These are phyloP conservation scores for Ypsolopha scabrella DNA, from an alignment of 2,888 invertebrate genomes.

Conservation along the genomic window DNA sequence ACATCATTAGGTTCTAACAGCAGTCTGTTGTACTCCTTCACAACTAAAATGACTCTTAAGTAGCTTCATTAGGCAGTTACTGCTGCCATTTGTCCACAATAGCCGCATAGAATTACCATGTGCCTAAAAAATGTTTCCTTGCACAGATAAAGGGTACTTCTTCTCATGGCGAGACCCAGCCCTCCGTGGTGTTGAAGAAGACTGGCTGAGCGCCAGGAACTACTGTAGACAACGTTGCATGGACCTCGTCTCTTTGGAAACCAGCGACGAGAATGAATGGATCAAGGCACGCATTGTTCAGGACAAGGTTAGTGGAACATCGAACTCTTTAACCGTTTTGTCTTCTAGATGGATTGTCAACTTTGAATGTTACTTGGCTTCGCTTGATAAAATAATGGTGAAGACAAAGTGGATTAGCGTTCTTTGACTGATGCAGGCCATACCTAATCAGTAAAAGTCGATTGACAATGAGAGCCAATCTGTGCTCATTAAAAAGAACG, in stretches of 20 bases:
- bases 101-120: no score
- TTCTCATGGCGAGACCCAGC: constrained; percentile 88
- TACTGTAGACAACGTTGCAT: constrained; percentile 90
- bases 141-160: constrained; percentile 81
- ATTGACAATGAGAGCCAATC: no score
- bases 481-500: no score
- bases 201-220: constrained; percentile 88
- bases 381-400: no score
- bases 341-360: neutral
- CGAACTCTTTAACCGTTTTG: neutral
- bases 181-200: constrained; percentile 79
- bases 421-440: no score
- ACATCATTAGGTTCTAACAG: neutral
- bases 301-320: constrained; percentile 73
- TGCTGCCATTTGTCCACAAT: no score
- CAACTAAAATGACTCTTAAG: no score
- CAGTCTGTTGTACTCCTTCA: neutral
- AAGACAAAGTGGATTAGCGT: no score
- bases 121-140: constrained; percentile 1
- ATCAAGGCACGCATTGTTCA: constrained; percentile 82
- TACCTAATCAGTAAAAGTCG: no score
- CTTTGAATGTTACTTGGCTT: neutral
- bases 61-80: no score
- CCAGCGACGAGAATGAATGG: constrained; percentile 89
- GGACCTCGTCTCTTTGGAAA: constrained; percentile 89